phyloP scores from a whole-genome alignment of 2,797 vertebrate species.

The Lutra lutra region DNA sequence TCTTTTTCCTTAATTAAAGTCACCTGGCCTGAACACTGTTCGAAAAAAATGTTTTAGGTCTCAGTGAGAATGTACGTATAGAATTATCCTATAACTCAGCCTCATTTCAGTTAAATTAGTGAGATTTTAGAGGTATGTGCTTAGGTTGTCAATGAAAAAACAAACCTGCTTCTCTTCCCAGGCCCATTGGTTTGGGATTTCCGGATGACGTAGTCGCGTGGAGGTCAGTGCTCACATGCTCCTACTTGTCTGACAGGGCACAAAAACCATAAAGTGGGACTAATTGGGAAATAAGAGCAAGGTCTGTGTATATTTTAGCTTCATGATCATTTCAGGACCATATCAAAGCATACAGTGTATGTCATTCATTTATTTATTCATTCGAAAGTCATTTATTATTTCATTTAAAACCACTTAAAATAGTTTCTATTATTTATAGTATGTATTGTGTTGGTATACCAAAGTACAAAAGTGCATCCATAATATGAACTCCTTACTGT shows the following conservation, averaged over 20 bases:
- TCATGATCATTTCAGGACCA: background rate
- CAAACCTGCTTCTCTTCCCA: background rate
- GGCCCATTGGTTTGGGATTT: background rate
- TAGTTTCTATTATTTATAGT: background rate
- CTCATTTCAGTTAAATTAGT: constrained; percentile 9
- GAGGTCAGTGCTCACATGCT: background rate
- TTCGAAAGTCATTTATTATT: background rate
- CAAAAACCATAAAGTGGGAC: background rate
- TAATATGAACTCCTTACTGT: background rate
- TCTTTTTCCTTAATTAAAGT: background rate
- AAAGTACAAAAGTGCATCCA: background rate
- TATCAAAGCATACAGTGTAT: background rate
- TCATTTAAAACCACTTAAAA: constrained; percentile 18
- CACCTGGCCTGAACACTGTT: background rate
- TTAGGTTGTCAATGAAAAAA: background rate
- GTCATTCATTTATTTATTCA: constrained; percentile 4
- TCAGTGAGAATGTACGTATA: background rate
- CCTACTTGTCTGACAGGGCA: background rate
- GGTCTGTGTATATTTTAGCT: background rate
- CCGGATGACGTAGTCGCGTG: background rate
- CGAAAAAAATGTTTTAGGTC: background rate
- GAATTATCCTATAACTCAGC: background rate
- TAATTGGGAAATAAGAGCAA: background rate
- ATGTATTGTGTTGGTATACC: background rate
- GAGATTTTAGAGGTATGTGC: background rate